Evolutionary conservation across 2,797 vertebrate genomes (phyloP), one percentile per base, ranked within the genome.

Genomic region (Falco berigora): DNA sequence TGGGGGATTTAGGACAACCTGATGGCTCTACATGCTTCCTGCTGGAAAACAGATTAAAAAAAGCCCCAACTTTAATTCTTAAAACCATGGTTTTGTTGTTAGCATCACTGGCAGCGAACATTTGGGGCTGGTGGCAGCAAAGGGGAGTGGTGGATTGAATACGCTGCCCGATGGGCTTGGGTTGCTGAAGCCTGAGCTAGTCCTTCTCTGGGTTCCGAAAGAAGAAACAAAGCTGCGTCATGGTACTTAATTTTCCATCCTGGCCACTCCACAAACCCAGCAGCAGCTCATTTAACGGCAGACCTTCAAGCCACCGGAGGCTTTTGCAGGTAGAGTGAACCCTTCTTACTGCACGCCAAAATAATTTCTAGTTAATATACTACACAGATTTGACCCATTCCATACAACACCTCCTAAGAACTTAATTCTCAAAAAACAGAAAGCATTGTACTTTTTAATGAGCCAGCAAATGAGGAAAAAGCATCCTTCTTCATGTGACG

Each of bases 111-210:
- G 36, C 64, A 73, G 49, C 0, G 5, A 10, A 15, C 52, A 47
- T 27, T 5, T 0, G 4, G 52, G 62, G 23, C 13, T 16, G 32
- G 63, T 1, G 7, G 61, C 38, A 67, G 40, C 32, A 34, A 21
- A n/a, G 18, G 36, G n/a, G 24, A 49, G 32, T 3, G 2, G 40
- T 2, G 32, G 58, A 25, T 23, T 0, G 0, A 74, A 72, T 8
- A 25, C 0, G 0, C 34, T 73, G 59, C 47, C 63, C 1, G 0
- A 8, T 0, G 4, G 69, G 46, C 22, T 55, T 0, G 0, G 44
- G 49, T 24, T 80, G 36, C n/a, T 23, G 42, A 18, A 68, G 30
- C 32, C 50, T 66, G 15, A 69, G 56, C 64, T 67, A 28, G n/a
- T 30, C 24, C 53, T 79, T 8, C 58, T 42, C 75, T 27, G 59